These are phyloP conservation scores for Caenorhabditis brenneri DNA, from an alignment of 1,140 invertebrate species.

Conservation along the genomic window DNA sequence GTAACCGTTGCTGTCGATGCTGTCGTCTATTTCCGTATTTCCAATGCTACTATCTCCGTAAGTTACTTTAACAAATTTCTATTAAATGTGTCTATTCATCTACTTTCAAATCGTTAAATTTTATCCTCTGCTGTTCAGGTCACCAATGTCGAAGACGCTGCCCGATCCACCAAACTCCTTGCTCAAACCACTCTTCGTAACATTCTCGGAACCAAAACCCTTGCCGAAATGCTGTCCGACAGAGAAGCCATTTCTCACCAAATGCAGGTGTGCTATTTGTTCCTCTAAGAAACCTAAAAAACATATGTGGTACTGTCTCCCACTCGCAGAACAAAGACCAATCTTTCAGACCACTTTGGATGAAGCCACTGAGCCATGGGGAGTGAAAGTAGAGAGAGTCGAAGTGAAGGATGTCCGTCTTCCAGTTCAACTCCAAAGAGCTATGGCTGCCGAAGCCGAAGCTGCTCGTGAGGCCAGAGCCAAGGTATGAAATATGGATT, in stretches of 20 bases:
- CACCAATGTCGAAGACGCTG: conserved; percentile 93
- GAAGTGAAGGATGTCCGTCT: conserved; percentile 73
- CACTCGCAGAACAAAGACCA: background rate
- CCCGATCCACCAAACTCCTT: conserved; percentile 74
- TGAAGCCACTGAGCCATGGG: conserved; percentile 91
- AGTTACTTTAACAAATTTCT: background rate
- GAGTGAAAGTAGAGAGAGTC: conserved; percentile 73
- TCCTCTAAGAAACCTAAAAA: background rate
- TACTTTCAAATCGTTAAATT: background rate
- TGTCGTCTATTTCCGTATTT: conserved; percentile 77
- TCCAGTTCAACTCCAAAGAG: conserved; percentile 65
- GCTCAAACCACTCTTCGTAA: conserved; percentile 71
- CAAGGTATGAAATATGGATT: conserved; percentile 56
- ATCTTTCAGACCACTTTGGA: conserved; percentile 75
- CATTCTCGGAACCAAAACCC: conserved; percentile 70
- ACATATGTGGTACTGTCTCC: too few species aligned
- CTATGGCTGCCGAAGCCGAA: conserved; percentile 66
- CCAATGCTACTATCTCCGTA: conserved; percentile 92
- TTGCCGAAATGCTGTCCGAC: conserved; percentile 72
- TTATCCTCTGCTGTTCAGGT: conserved; percentile 71
- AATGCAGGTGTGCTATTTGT: conserved; percentile 72
- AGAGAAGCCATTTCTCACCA: conserved; percentile 73
- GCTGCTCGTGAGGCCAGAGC: conserved; percentile 71
- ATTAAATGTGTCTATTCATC: background rate
- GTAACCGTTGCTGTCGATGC: conserved; percentile 77